Evolutionary conservation across 2,888 invertebrate genomes (phyloP), one percentile per base, ranked within the genome.

Genomic region (Apamea anceps): DNA sequence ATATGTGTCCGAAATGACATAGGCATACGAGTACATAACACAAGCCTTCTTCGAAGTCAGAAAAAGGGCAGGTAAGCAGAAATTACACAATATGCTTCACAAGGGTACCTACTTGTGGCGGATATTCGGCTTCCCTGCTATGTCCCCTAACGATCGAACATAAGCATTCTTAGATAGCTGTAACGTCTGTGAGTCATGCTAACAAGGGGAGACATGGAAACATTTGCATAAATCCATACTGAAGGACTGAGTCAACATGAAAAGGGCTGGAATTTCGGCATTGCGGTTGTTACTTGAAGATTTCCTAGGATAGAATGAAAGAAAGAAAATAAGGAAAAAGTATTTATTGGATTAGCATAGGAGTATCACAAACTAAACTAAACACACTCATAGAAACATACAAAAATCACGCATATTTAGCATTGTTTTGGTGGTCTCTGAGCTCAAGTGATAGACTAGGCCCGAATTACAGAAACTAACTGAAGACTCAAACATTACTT

Each of bases 171-270:
- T 57, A n/a, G 25, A 32, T 28, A 51, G 66, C 65, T 32, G 2
- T 71, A 67, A 75, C 32, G 74, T 75, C 60, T 48, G 66, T 83
- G 82, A 85, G 71, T 75, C 82, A 81, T 75, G 85, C 72, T 74
- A 80, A 62, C 79, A 70, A 60, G 48, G 84, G 81, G 74, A 67
- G 42, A 72, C 62, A 28, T 63, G 12, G 45, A 2, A 63, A 28
- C 18, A 75, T 83, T 85, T 48, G 37, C 85, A 83, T 85, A 85
- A 83, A 85, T 80, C 80, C 65, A 82, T 83, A 75, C 74, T 85
- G 42, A 7, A 60, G 15, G 54, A 71, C 54, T 85, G 81, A 85
- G n/a, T 80, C 60, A 21, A 85, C 37, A 62, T 48, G 57, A 42
- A 82, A 68, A 42, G 37, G 79, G 65, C 57, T 45, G 71, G 63